Evolutionary conservation across 2,113 vertebrate species (phyloP).

Genomic region (Phalacrocorax pelagicus): DNA sequence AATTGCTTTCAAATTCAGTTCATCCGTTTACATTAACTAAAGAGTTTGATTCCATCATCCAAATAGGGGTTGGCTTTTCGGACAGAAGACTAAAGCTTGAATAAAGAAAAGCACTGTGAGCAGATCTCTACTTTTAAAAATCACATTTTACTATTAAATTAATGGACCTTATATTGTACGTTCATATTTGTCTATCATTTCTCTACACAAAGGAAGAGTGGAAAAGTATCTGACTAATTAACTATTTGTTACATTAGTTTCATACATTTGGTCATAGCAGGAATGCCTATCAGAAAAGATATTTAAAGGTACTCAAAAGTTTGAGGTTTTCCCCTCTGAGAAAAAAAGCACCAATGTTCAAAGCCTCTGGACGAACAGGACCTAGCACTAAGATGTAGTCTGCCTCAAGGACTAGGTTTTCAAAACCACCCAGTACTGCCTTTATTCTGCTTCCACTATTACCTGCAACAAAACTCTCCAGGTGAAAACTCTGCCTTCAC

Average conservation of each 20-base stretch:
- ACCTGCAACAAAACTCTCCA: background rate
- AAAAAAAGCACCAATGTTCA: background rate
- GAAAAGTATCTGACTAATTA: background rate
- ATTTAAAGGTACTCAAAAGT: background rate
- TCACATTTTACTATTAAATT: slow-evolving; percentile 12
- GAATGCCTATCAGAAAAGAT: background rate
- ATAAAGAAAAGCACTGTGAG: background rate
- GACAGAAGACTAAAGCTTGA: slow-evolving; percentile 1
- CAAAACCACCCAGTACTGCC: background rate
- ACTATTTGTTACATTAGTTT: background rate
- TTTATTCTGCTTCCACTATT: background rate
- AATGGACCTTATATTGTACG: background rate
- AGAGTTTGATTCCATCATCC: slow-evolving; percentile 35
- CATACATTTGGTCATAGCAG: background rate
- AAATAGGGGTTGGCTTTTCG: slow-evolving; percentile 20
- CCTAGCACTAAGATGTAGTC: background rate
- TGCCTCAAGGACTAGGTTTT: background rate
- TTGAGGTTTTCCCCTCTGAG: background rate
- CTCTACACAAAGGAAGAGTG: background rate
- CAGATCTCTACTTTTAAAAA: slow-evolving; percentile 20
- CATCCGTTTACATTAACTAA: slow-evolving; percentile 32
- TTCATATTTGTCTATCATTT: background rate
- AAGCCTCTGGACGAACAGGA: background rate
- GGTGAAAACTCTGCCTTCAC: background rate
- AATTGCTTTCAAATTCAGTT: slow-evolving; percentile 45